phyloP scores from a whole-genome alignment of 2,113 vertebrate species.

The Platichthys flesus region DNA sequence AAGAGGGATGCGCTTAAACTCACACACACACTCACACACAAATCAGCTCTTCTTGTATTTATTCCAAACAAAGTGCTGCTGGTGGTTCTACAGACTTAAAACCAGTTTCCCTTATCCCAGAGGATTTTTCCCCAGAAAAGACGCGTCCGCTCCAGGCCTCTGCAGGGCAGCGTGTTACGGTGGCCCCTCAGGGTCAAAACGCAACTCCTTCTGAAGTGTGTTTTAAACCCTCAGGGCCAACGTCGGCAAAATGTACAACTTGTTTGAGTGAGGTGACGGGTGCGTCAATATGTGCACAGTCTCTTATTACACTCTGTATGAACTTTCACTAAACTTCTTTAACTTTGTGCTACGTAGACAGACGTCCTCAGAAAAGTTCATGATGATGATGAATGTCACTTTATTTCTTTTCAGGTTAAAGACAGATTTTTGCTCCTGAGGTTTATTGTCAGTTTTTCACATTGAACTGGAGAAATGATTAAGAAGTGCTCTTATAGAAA shows the following conservation, averaged over 20 bases:
- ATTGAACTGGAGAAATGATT: too few relatives aligned
- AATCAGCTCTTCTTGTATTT: constrained; percentile 3
- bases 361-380: too few relatives aligned
- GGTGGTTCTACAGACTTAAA: background rate
- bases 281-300: background rate
- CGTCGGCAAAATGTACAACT: background rate
- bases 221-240: background rate
- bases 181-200: background rate
- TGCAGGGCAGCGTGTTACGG: background rate
- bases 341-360: too few relatives aligned
- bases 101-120: background rate
- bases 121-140: background rate
- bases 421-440: too few relatives aligned
- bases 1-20: background rate
- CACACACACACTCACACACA: background rate
- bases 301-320: too few relatives aligned
- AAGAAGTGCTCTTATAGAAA: too few relatives aligned
- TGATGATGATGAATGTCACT: too few relatives aligned
- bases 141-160: background rate
- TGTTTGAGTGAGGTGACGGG: background rate
- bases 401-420: too few relatives aligned
- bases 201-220: background rate
- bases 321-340: too few relatives aligned
- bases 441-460: too few relatives aligned
- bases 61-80: constrained; percentile 20